These are phyloP conservation scores for Tetragonula clypearis DNA, from an alignment of 1,140 invertebrate species.

Conservation along the genomic window DNA sequence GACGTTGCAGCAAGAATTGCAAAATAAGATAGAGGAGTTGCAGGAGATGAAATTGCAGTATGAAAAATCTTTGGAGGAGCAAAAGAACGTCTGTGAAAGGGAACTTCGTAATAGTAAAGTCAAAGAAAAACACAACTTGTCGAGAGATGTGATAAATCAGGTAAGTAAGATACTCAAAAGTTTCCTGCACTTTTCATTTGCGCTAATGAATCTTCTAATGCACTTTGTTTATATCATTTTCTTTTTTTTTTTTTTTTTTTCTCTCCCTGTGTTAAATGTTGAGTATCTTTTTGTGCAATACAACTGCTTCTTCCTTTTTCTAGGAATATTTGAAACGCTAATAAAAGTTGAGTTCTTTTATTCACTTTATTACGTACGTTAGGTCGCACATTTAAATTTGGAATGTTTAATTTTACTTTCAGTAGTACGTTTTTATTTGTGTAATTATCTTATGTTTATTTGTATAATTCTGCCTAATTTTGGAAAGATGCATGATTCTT, in stretches of 20 bases:
- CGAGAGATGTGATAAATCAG: constrained; percentile 68
- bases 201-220: constrained; percentile 17
- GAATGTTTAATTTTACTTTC: constrained; percentile 2
- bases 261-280: constrained; percentile 21
- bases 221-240: constrained; percentile 23
- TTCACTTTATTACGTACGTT: not conserved
- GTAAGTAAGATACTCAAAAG: constrained; percentile 56
- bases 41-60: constrained; percentile 76
- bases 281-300: constrained; percentile 12
- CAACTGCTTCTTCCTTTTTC: constrained; percentile 2
- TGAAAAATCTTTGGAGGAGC: constrained; percentile 79
- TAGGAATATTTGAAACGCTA: not conserved
- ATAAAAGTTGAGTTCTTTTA: not conserved
- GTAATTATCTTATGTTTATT: no score
- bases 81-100: constrained; percentile 78
- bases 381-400: not conserved
- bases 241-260: not conserved
- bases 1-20: constrained; percentile 55
- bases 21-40: constrained; percentile 67
- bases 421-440: not conserved
- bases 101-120: constrained; percentile 80
- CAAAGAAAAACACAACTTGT: constrained; percentile 61
- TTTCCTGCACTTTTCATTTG: not conserved
- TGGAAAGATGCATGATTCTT: constrained; percentile 1
- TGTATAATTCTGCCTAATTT: not conserved